Percentiles rank a stretch among this genome's conserved stretches.
These are phyloP conservation scores for Polymixis lichenea DNA, from an alignment of 2,888 invertebrate species.

Conservation along the genomic window DNA sequence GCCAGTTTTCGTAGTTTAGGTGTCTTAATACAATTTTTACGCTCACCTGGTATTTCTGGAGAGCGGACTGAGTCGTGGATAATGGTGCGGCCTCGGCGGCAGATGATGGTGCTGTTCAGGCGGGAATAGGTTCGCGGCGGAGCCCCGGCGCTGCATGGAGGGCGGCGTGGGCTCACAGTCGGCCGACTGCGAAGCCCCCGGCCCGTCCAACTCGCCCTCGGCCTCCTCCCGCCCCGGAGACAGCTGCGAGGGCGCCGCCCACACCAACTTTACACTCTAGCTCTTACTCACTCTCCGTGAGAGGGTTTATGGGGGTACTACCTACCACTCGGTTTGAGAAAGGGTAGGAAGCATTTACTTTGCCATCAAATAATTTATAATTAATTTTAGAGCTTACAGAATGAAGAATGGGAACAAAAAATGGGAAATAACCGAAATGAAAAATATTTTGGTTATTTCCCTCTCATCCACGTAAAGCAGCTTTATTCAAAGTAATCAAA, in stretches of 20 bases:
- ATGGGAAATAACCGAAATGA: neutral
- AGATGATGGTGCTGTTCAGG: constrained; percentile 89
- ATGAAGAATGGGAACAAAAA: neutral
- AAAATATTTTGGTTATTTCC: neutral
- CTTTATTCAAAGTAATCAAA: neutral
- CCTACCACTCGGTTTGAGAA: constrained; percentile 3
- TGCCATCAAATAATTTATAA: neutral
- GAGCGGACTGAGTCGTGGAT: constrained; percentile 95
- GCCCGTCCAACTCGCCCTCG: constrained; percentile 96
- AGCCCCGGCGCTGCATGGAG: constrained; percentile 95
- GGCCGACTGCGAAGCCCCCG: constrained; percentile 97
- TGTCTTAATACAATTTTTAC: neutral
- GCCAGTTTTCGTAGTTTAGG: too few species aligned
- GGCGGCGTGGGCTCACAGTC: constrained; percentile 98
- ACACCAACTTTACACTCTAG: constrained; percentile 69
- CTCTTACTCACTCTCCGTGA: constrained; percentile 60
- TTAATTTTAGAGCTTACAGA: neutral
- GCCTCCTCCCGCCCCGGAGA: constrained; percentile 96
- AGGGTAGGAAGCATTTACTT: constrained; percentile 1
- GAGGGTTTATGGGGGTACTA: constrained; percentile 11
- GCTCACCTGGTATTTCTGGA: constrained; percentile 91
- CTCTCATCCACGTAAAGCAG: neutral
- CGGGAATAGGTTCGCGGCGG: constrained; percentile 96
- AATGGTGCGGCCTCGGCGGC: constrained; percentile 89
- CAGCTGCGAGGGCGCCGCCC: constrained; percentile 89